phyloP scores from a whole-genome alignment of 2,888 invertebrate species.

The Drymonia ruficornis region DNA sequence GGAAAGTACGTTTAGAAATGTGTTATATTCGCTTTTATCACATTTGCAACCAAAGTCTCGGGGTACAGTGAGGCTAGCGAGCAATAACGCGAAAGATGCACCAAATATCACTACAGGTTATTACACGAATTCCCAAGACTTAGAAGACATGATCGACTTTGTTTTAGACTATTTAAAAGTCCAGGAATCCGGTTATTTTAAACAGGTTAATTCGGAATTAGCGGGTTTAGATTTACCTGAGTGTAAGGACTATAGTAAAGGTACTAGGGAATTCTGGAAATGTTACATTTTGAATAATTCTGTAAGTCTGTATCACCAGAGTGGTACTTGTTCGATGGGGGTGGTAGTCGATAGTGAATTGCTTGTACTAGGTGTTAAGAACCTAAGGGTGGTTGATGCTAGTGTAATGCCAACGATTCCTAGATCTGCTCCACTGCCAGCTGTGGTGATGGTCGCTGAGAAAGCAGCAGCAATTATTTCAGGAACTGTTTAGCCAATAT shows the following conservation, averaged over 20 bases:
- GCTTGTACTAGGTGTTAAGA: slow-evolving; percentile 29
- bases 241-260: slow-evolving; percentile 27
- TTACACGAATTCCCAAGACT: slow-evolving; percentile 16
- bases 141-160: slow-evolving; percentile 11
- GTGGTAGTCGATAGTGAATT: slow-evolving; percentile 87
- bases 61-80: slow-evolving; percentile 38
- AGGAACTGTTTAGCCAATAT: too few relatives aligned
- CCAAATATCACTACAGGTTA: slow-evolving; percentile 31
- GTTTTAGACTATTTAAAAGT: slow-evolving; percentile 29
- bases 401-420: slow-evolving; percentile 16
- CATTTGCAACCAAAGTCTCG: slow-evolving; percentile 59
- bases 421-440: not conserved
- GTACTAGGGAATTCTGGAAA: slow-evolving; percentile 34
- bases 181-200: slow-evolving; percentile 28
- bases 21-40: slow-evolving; percentile 25
- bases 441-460: not conserved
- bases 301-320: slow-evolving; percentile 88
- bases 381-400: slow-evolving; percentile 41
- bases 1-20: slow-evolving; percentile 19
- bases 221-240: slow-evolving; percentile 29
- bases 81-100: slow-evolving; percentile 28
- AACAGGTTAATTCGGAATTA: slow-evolving; percentile 25
- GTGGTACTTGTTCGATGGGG: slow-evolving; percentile 90
- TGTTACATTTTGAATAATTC: slow-evolving; percentile 58
- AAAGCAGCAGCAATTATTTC: not conserved